These are phyloP conservation scores for Cyanoramphus novaezelandiae DNA, from an alignment of 2,113 vertebrate species.

Conservation along the genomic window DNA sequence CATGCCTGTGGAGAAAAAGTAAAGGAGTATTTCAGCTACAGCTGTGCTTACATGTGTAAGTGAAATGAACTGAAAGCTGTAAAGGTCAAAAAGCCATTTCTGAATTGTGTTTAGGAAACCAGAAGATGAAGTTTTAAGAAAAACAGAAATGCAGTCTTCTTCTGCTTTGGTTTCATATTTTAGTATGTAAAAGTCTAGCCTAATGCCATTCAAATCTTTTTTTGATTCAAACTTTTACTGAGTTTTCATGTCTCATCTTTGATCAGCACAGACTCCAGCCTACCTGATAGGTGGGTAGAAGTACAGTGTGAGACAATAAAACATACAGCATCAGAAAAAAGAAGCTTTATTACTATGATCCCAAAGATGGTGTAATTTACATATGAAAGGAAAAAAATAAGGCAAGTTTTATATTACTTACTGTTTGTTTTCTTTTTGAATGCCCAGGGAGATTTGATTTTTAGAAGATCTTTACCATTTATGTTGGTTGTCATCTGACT, in stretches of 20 bases:
- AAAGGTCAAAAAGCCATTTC: neutral
- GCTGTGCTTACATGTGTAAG: neutral
- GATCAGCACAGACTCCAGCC: neutral
- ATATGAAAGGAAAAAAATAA: slow-evolving; percentile 39
- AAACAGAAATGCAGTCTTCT: neutral
- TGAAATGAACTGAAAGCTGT: neutral
- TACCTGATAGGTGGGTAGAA: neutral
- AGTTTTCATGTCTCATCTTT: neutral
- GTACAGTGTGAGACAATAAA: neutral
- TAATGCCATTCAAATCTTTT: neutral
- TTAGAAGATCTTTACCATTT: neutral
- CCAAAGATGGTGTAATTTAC: neutral
- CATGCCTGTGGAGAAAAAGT: neutral
- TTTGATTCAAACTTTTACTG: neutral
- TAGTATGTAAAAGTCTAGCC: neutral
- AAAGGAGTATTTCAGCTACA: neutral
- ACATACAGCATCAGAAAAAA: neutral
- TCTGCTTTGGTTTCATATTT: neutral
- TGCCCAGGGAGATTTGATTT: neutral
- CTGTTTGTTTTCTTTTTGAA: neutral
- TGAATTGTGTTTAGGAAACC: neutral
- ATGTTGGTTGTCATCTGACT: neutral
- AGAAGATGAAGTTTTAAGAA: neutral
- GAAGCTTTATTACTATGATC: neutral
- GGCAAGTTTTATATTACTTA: neutral